Conservation (phyloP, 1,140 invertebrate genomes). For the Chelonus insularis region DNA sequence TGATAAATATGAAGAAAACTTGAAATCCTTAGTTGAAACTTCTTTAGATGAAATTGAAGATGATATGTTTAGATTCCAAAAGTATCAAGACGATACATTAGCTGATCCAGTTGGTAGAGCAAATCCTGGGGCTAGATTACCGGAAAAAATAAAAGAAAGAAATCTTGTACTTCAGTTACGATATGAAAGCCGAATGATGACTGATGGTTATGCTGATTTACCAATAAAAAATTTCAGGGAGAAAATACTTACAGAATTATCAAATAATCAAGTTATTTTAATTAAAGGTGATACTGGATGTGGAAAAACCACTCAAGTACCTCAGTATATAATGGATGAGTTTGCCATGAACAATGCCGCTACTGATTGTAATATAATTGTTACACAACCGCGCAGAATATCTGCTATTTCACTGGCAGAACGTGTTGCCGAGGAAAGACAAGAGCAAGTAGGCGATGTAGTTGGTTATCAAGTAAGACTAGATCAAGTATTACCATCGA, state of each 20-base stretch:
- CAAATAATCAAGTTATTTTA: conserved; percentile 66
- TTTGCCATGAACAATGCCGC: conserved; percentile 51
- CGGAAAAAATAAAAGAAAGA: background rate
- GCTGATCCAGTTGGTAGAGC: conserved; percentile 30
- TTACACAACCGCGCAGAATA: conserved; percentile 88
- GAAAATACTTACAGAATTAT: conserved; percentile 36
- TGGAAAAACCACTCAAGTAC: conserved; percentile 89
- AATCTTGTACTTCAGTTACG: conserved; percentile 16
- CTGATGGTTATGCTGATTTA: background rate
- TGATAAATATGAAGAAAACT: conserved; percentile 33
- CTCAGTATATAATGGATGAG: conserved; percentile 88
- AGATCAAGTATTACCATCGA: conserved; percentile 34
- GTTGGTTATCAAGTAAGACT: conserved; percentile 65
- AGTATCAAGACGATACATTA: background rate
- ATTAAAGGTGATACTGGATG: conserved; percentile 87
- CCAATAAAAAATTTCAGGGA: conserved; percentile 26
- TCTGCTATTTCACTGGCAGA: conserved; percentile 87
- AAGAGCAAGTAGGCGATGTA: conserved; percentile 76
- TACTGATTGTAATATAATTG: conserved; percentile 73
- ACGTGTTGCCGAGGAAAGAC: conserved; percentile 80
- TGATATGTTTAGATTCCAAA: background rate
- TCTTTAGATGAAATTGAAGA: background rate
- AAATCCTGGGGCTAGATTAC: background rate
- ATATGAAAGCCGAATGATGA: background rate
- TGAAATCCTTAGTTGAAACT: conserved; percentile 13